A percentile compares a stretch with the other conserved stretches of the same genome.
Conservation (phyloP, 2,113 vertebrate species). For the Spea bombifrons region DNA sequence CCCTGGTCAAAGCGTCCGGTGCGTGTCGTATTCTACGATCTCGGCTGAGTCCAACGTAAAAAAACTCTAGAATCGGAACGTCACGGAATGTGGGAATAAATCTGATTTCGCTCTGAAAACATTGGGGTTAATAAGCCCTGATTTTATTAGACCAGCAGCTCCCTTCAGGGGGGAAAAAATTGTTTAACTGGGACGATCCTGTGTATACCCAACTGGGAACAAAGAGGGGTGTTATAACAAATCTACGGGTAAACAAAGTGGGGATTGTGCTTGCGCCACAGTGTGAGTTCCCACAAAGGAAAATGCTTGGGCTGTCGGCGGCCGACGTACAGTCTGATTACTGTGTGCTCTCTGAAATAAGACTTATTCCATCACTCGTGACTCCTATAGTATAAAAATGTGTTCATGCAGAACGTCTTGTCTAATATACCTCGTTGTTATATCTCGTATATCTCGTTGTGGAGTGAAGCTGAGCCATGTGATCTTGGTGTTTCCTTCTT, state of each 20-base stretch:
- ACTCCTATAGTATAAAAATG: too few relatives aligned
- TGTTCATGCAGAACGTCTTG: too few relatives aligned
- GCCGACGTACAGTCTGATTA: background rate
- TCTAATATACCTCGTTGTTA: too few relatives aligned
- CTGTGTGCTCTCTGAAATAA: background rate
- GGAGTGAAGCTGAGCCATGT: too few relatives aligned
- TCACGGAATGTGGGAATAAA: too few relatives aligned
- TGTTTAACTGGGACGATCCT: conserved; percentile 1
- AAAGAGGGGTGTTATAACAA: conserved; percentile 15
- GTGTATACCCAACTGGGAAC: conserved; percentile 6
- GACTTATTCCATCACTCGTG: too few relatives aligned
- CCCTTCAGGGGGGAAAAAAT: background rate
- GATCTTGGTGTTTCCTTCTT: background rate
- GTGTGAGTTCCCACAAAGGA: background rate
- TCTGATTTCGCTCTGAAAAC: too few relatives aligned
- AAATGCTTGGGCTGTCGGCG: background rate
- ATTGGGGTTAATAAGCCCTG: background rate
- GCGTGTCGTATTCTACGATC: too few relatives aligned
- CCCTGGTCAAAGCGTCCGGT: too few relatives aligned
- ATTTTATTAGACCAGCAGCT: background rate
- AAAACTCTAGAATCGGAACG: too few relatives aligned
- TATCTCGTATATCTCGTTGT: too few relatives aligned
- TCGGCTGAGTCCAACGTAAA: too few relatives aligned
- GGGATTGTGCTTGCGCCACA: background rate
- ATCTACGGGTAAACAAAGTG: conserved; percentile 18